Evolutionary conservation across 2,888 invertebrate species (phyloP).

Genomic region (Campoplex nolae): DNA sequence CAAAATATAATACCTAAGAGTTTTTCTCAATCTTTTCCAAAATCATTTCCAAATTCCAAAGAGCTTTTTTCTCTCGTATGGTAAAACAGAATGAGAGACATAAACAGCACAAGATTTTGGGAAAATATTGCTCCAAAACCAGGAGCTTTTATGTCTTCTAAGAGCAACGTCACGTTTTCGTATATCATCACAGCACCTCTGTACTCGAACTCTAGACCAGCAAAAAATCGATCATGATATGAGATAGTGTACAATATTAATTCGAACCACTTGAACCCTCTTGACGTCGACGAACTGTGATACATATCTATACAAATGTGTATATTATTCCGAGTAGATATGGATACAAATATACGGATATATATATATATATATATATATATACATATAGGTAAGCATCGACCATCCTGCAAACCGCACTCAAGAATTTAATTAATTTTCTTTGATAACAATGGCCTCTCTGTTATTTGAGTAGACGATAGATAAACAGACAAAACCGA

Average conservation of each 20-base stretch:
- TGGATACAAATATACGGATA: neutral
- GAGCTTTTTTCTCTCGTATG: neutral
- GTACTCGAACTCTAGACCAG: neutral
- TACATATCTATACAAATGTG: slow-evolving; percentile 2
- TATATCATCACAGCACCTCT: neutral
- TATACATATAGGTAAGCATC: neutral
- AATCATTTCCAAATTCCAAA: neutral
- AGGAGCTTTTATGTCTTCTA: neutral
- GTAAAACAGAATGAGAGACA: neutral
- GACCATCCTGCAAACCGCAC: slow-evolving; percentile 10
- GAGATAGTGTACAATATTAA: slow-evolving; percentile 37
- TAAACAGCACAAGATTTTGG: no score
- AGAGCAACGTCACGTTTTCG: neutral
- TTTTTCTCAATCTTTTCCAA: neutral
- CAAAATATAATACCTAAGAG: no score
- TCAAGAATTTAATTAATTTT: slow-evolving; percentile 65
- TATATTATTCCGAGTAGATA: neutral
- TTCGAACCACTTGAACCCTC: slow-evolving; percentile 39
- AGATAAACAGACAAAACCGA: slow-evolving; percentile 11
- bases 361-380: neutral
- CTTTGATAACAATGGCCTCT: slow-evolving; percentile 48
- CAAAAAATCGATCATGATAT: slow-evolving; percentile 45
- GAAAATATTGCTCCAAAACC: neutral
- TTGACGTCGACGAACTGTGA: neutral
- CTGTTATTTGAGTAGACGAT: slow-evolving; percentile 23